A percentile compares a stretch with the other conserved stretches of the same genome.
Conservation (phyloP, 2,888 invertebrate species). For the Folsomia candida region DNA sequence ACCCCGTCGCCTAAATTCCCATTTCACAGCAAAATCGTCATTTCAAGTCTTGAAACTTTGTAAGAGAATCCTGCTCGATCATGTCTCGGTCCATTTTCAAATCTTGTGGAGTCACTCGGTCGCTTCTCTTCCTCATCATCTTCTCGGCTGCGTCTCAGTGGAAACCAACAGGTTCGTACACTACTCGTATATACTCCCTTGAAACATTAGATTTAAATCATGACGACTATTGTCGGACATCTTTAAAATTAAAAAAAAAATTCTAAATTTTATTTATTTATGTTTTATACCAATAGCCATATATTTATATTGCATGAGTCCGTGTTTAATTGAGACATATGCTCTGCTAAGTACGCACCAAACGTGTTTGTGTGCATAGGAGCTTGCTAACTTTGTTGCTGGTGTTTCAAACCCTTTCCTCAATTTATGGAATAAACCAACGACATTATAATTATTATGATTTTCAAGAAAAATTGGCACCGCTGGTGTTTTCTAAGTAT, state of each 20-base stretch:
- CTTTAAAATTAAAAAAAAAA: too few relatives aligned
- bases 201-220: too few relatives aligned
- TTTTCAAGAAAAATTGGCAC: not conserved
- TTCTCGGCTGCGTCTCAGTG: constrained; percentile 46
- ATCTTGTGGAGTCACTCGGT: constrained; percentile 41
- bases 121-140: constrained; percentile 43
- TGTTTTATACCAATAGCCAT: too few relatives aligned
- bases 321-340: not conserved
- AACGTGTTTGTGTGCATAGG: too few relatives aligned
- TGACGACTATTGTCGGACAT: too few relatives aligned
- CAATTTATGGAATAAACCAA: not conserved
- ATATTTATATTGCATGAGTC: too few relatives aligned
- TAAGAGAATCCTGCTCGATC: constrained; percentile 39
- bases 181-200: too few relatives aligned
- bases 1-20: too few relatives aligned
- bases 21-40: too few relatives aligned
- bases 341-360: not conserved
- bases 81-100: constrained; percentile 28
- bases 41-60: too few relatives aligned
- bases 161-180: constrained; percentile 50
- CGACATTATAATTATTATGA: not conserved
- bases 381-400: not conserved
- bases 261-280: too few relatives aligned
- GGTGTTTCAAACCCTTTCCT: not conserved
- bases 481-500: too few relatives aligned